Evolutionary conservation across 1,140 invertebrate species (phyloP), one percentile per base, ranked within the genome.

Genomic region (Lordiphosa mommai): DNA sequence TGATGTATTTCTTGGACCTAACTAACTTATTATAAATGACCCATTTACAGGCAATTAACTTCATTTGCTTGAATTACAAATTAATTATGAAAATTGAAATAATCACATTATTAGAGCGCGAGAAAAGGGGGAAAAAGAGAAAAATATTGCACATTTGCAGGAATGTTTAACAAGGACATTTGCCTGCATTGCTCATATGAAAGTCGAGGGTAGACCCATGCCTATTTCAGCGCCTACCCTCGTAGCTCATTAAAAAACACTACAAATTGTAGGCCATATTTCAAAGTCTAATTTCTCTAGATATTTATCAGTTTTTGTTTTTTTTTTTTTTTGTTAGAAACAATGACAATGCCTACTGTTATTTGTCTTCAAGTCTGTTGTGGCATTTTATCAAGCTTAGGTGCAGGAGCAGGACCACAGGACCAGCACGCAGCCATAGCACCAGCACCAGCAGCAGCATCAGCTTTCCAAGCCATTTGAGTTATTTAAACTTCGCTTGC

Each of bases 221-320:
- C 4, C 20, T 23, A 23, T 5, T 23, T 23, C 43, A 33, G 32
- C 23, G 52, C 44, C 44, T 58, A 48, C 38, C 58, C 65, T 56
- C 36, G 51, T 59, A 64, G 69, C 74, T 79, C 69, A 79, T 79
- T 79, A 79, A 77, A 79, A 73, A 61, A 65, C 74, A 73, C 65
- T 73, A 79, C 74, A 79, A 79, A 79, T 79, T 79, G 74, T 61
- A 64, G 69, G 74, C 41, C 72, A 79, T 68, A 79, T 79, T 79
- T 79, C 74, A 79, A 36, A 52, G 48, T 69, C 56, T 65, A 63
- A 80, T 79, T 79, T 70, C 48, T 52, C 38, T 12, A 68, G 73
- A 77, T 76, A 63, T 46, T 59, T 63, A 63, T 63, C 58, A 47
- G 20, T 23, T 23, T 23, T 0, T 6, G 6, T 23, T 23, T 23